Base-by-base conservation (phyloP, 2,888 invertebrate species). In the Patella caerulea region DNA sequence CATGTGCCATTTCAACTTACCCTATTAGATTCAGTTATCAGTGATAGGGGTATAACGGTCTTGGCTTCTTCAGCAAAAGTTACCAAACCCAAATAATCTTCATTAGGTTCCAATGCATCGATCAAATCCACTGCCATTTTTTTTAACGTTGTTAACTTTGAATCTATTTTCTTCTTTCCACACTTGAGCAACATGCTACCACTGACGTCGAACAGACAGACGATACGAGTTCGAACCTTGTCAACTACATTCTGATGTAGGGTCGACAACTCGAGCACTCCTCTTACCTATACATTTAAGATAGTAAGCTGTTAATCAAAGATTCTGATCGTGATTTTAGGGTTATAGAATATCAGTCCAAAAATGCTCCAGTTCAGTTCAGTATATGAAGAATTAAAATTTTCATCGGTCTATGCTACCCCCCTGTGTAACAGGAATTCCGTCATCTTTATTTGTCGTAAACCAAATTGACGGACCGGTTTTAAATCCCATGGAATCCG, bases 181-280 rank as follows among this genome's bases (percentile, higher is more conserved):
- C 83, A 78, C 74, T 85, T 85, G 69, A 85, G 84, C 11, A 87
- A 82, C 90, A 90, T 90, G 78, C 89, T 89, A 73, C 88, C 89
- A 81, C 90, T 90, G 82, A 83, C 84, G 82, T 90, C 90, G n/a
- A 90, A 83, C 24, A 89, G 82, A 72, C 87, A 84, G 34, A 89
- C 85, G 73, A 89, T 84, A 45, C 89, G 82, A 24, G 87, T 83
- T 15, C 87, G 87, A 11, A 87, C 83, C 14, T 76, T 80, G 19
- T 80, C 82, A 45, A 82, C 80, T 45, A 74, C 78, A 71, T 76
- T 79, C 15, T 83, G 79, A 74, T 83, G 82, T 74, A 81, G 78
- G 2, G 89, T 87, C 17, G 85, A 85, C 53, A 90, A 82, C 72
- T 86, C 83, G 24, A 86, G 82, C 0, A 89, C 80, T 4, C 88